Conservation (phyloP, 2,888 invertebrate species). For the Trypoxylon attenuatum region DNA sequence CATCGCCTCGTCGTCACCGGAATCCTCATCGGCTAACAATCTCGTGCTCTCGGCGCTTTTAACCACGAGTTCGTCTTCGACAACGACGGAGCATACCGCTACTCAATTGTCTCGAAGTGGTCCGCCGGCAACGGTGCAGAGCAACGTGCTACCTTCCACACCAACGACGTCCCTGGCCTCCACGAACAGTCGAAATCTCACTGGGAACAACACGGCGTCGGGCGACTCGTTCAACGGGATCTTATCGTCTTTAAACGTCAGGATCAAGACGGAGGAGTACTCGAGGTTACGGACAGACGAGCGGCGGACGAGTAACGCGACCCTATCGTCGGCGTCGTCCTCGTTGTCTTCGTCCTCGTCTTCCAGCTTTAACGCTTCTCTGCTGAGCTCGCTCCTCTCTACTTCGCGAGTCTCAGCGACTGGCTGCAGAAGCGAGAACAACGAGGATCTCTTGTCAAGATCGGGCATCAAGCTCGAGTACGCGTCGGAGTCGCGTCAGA, state of each 20-base stretch:
- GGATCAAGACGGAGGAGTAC: slow-evolving; percentile 64
- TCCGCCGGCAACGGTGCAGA: slow-evolving; percentile 10
- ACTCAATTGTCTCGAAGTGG: slow-evolving; percentile 28
- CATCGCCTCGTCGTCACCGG: slow-evolving; percentile 44
- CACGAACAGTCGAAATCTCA: slow-evolving; percentile 23
- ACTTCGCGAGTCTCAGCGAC: slow-evolving; percentile 54
- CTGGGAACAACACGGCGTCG: slow-evolving; percentile 31
- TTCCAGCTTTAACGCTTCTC: slow-evolving; percentile 55
- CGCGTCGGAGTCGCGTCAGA: slow-evolving; percentile 10
- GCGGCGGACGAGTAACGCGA: slow-evolving; percentile 35
- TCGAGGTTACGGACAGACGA: slow-evolving; percentile 39
- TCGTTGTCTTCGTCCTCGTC: slow-evolving; percentile 41
- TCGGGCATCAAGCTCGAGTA: slow-evolving; percentile 58
- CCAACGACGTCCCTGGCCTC: slow-evolving; percentile 48
- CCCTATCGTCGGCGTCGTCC: slow-evolving; percentile 36
- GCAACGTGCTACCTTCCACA: slow-evolving; percentile 55
- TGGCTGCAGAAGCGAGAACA: slow-evolving; percentile 40
- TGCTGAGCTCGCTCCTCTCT: slow-evolving; percentile 62
- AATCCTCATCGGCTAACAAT: slow-evolving; percentile 37
- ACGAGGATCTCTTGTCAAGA: slow-evolving; percentile 39
- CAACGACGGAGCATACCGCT: slow-evolving; percentile 7
- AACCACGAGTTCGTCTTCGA: slow-evolving; percentile 51
- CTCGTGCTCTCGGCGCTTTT: slow-evolving; percentile 55
- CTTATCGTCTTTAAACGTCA: slow-evolving; percentile 57
- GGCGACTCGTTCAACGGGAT: slow-evolving; percentile 64